A percentile compares a stretch with the other conserved stretches of the same genome.
These are phyloP conservation scores for Eptesicus fuscus DNA, from an alignment of 2,113 vertebrate genomes.

Conservation along the genomic window DNA sequence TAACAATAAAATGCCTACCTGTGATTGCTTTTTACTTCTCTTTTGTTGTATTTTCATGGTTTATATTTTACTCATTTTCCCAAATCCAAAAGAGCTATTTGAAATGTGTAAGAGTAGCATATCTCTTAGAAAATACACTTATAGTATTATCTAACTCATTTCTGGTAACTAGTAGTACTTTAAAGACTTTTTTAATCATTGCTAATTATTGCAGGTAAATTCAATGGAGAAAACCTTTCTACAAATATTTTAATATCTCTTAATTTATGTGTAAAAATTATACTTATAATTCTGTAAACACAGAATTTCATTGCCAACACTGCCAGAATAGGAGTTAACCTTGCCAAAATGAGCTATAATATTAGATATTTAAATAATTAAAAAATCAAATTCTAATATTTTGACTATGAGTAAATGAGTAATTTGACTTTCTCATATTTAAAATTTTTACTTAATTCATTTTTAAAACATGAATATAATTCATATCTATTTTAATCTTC, in stretches of 20 bases:
- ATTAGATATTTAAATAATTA: not conserved
- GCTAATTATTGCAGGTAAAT: not conserved
- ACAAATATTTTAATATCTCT: not conserved
- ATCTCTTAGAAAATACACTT: not conserved
- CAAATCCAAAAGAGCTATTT: not conserved
- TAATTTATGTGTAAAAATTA: not conserved
- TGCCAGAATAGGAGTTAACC: not conserved
- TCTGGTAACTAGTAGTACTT: not conserved
- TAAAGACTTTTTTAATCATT: not conserved
- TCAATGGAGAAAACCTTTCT: not conserved
- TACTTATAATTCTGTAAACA: not conserved
- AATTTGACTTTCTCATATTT: not conserved
- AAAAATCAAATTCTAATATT: not conserved
- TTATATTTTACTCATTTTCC: not conserved
- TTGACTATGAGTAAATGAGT: not conserved
- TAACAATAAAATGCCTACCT: not conserved
- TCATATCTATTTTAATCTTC: not conserved
- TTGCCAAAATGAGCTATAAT: not conserved
- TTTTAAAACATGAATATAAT: not conserved
- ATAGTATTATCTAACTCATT: not conserved
- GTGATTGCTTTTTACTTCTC: not conserved
- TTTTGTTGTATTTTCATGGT: not conserved
- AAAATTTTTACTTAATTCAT: not conserved
- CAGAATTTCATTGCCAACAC: not conserved
- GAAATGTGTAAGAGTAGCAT: not conserved